phyloP scores from a whole-genome alignment of 2,113 vertebrate species.

The Macquaria ambigua region DNA sequence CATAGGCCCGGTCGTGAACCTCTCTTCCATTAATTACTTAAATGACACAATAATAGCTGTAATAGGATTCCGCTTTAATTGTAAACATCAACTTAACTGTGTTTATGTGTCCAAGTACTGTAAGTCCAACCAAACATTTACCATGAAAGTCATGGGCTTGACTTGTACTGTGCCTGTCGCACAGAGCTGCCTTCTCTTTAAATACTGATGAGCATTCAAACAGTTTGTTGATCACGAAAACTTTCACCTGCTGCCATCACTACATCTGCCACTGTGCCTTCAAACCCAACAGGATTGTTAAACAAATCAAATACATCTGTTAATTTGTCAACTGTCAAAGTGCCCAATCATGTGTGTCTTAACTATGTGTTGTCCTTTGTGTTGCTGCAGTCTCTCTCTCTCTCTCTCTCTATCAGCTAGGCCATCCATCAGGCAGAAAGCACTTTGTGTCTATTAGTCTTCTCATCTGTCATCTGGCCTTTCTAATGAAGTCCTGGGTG shows the following conservation, averaged over 20 bases:
- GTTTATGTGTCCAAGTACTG: neutral
- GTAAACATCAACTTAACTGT: neutral
- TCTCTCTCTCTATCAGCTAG: conserved; percentile 19
- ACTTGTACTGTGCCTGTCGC: neutral
- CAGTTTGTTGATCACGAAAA: conserved; percentile 24
- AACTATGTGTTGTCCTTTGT: conserved; percentile 24
- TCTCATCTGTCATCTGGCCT: conserved; percentile 70
- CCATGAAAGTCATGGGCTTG: neutral
- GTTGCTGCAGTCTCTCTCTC: conserved; percentile 8
- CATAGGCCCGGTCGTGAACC: conserved; percentile 34
- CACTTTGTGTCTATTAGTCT: conserved; percentile 70
- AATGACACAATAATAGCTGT: conserved; percentile 19
- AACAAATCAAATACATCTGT: conserved; percentile 47
- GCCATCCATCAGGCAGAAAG: conserved; percentile 65
- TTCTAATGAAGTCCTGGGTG: conserved; percentile 79
- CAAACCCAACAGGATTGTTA: conserved; percentile 25
- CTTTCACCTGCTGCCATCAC: neutral
- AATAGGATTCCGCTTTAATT: conserved; percentile 19
- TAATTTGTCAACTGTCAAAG: conserved; percentile 50
- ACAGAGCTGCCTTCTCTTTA: neutral
- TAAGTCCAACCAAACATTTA: neutral
- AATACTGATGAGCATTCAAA: neutral
- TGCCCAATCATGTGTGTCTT: conserved; percentile 37
- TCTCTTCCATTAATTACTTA: conserved; percentile 42
- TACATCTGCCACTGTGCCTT: conserved; percentile 3